Conservation (phyloP, 2,113 vertebrate species). For the Copsychus sechellarum region DNA sequence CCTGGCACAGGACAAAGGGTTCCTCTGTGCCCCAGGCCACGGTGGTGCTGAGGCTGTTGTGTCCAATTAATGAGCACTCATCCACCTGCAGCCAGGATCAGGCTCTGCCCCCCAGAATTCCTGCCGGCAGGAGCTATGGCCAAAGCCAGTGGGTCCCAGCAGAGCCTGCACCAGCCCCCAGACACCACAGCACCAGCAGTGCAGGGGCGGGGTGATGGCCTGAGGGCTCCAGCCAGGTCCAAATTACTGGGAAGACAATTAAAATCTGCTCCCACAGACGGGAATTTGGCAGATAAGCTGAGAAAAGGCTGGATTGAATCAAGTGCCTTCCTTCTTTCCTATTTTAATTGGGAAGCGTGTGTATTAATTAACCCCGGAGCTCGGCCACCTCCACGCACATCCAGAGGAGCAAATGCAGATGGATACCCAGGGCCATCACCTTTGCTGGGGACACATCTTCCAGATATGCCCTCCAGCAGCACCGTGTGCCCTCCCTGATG, state of each 20-base stretch:
- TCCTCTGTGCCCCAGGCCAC: neutral
- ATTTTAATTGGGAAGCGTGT: constrained; percentile 30
- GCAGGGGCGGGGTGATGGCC: neutral
- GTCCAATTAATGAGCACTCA: fast-evolving
- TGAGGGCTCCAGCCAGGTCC: neutral
- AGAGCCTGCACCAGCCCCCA: neutral
- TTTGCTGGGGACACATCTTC: neutral
- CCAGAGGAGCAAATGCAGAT: neutral
- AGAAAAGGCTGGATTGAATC: constrained; percentile 6
- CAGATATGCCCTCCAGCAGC: neutral
- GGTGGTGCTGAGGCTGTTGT: neutral
- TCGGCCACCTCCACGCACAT: fast-evolving
- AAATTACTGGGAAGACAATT: constrained; percentile 29
- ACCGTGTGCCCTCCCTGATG: neutral
- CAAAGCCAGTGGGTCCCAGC: neutral
- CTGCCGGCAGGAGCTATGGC: neutral
- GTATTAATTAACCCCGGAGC: constrained; percentile 46
- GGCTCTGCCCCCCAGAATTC: neutral
- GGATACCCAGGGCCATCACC: neutral
- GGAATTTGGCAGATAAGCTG: constrained; percentile 29
- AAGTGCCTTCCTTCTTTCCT: constrained; percentile 8
- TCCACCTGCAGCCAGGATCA: fast-evolving
- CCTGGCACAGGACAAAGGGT: neutral
- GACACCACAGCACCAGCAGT: neutral
- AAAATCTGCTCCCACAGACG: constrained; percentile 6